Percentiles rank a stretch among this genome's conserved stretches.
Conservation (phyloP, 2,797 vertebrate genomes). For the Anabacerthia variegaticeps region DNA sequence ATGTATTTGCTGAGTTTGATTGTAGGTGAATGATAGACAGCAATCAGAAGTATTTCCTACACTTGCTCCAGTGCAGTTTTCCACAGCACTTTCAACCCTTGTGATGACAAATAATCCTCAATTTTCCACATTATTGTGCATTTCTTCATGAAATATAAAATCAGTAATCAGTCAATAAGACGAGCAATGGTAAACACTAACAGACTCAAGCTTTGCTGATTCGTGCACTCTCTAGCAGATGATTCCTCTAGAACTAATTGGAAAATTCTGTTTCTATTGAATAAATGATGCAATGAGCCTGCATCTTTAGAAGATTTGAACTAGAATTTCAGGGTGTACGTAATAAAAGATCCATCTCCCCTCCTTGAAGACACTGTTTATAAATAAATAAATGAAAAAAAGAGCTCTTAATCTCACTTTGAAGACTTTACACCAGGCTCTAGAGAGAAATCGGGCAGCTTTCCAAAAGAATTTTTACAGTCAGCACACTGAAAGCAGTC, state of each 20-base stretch:
- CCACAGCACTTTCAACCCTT: background rate
- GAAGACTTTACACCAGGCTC: slow-evolving; percentile 69
- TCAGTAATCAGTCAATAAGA: background rate
- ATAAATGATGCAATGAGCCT: background rate
- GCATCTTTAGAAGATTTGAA: slow-evolving; percentile 13
- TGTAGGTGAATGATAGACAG: background rate
- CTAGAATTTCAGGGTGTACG: slow-evolving; percentile 7
- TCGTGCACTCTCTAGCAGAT: background rate
- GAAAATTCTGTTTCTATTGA: background rate
- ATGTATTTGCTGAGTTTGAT: background rate
- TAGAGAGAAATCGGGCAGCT: slow-evolving; percentile 66
- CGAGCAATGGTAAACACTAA: background rate
- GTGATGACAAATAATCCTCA: background rate
- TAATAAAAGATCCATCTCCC: slow-evolving; percentile 22
- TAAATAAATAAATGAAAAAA: slow-evolving; percentile 55
- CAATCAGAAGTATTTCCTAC: background rate
- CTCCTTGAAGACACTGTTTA: slow-evolving; percentile 54
- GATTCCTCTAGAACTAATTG: background rate
- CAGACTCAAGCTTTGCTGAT: background rate
- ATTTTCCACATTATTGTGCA: background rate
- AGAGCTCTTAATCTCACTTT: slow-evolving; percentile 63
- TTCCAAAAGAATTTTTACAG: slow-evolving; percentile 72
- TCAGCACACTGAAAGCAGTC: slow-evolving; percentile 67
- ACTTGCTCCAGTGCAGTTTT: background rate
- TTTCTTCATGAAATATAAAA: background rate